A percentile compares a stretch with the other conserved stretches of the same genome.
These are phyloP conservation scores for Entomobrya multifasciata DNA, from an alignment of 2,888 invertebrate species.

Conservation along the genomic window DNA sequence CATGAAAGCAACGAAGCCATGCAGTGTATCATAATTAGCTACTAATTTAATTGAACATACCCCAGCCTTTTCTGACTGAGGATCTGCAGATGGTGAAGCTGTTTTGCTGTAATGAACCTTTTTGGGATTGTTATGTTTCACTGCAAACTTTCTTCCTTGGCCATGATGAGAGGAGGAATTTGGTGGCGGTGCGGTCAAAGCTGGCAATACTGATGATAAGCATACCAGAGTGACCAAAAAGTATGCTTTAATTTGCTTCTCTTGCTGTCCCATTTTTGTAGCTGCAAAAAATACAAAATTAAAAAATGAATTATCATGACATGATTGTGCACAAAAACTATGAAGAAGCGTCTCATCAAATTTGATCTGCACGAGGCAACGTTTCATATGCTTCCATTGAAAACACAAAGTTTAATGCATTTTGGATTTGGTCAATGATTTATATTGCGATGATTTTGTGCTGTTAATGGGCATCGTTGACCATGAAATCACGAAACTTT, in stretches of 20 bases:
- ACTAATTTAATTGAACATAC: constrained; percentile 18
- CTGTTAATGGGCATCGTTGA: background rate
- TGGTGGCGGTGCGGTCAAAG: constrained; percentile 85
- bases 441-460: background rate
- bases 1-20: constrained; percentile 9
- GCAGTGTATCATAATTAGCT: constrained; percentile 18
- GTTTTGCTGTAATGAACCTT: constrained; percentile 84
- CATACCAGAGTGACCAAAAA: constrained; percentile 87
- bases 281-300: background rate
- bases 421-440: constrained; percentile 10
- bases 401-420: constrained; percentile 5
- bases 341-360: background rate
- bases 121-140: constrained; percentile 93
- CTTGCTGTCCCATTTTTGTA: constrained; percentile 80
- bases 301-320: constrained; percentile 1
- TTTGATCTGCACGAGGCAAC: background rate
- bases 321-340: background rate
- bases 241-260: constrained; percentile 86
- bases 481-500: background rate
- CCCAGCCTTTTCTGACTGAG: constrained; percentile 62
- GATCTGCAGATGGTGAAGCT: constrained; percentile 43
- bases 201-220: constrained; percentile 86
- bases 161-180: constrained; percentile 76
- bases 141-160: constrained; percentile 89
- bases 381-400: background rate